Percentiles rank a stretch among this genome's conserved stretches.
phyloP scores from a whole-genome alignment of 2,797 vertebrate species.

The Aldrovandia affinis region DNA sequence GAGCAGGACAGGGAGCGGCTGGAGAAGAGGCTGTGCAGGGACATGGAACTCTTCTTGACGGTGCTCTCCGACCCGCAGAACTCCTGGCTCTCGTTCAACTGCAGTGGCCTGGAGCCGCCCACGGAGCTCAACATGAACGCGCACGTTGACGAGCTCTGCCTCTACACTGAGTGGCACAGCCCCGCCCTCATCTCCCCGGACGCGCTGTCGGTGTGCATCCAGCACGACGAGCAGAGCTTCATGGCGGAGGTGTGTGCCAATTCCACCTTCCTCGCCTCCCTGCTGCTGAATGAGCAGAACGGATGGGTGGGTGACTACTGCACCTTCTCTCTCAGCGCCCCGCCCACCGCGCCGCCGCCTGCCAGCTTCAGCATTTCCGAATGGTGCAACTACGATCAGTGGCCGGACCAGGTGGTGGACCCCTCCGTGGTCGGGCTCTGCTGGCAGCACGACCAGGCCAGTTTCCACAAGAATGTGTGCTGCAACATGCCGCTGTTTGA shows the following conservation, averaged over 20 bases:
- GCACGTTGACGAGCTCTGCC: slow-evolving; percentile 54
- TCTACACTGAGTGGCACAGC: slow-evolving; percentile 70
- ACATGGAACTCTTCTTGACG: slow-evolving; percentile 64
- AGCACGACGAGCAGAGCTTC: slow-evolving; percentile 64
- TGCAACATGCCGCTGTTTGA: slow-evolving; percentile 61
- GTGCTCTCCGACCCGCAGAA: slow-evolving; percentile 66
- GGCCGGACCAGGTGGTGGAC: slow-evolving; percentile 63
- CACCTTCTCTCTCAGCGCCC: slow-evolving; percentile 33
- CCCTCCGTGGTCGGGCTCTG: slow-evolving; percentile 71
- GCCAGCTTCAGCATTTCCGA: slow-evolving; percentile 36
- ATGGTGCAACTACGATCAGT: slow-evolving; percentile 72
- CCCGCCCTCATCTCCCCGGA: slow-evolving; percentile 46
- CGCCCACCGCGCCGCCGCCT: slow-evolving; percentile 25
- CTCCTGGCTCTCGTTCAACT: slow-evolving; percentile 63
- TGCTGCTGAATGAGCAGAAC: slow-evolving; percentile 56
- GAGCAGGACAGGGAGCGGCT: slow-evolving; percentile 61
- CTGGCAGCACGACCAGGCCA: slow-evolving; percentile 66
- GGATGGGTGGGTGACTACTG: slow-evolving; percentile 69
- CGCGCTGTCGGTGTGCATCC: slow-evolving; percentile 64
- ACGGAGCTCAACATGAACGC: background rate
- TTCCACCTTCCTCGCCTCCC: slow-evolving; percentile 55
- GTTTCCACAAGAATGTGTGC: slow-evolving; percentile 73
- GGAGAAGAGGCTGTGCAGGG: slow-evolving; percentile 62
- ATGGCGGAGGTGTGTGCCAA: slow-evolving; percentile 65
- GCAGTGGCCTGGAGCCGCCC: slow-evolving; percentile 45